Conservation (phyloP, 2,797 vertebrate species). For the Odontamblyopus lacepedii region DNA sequence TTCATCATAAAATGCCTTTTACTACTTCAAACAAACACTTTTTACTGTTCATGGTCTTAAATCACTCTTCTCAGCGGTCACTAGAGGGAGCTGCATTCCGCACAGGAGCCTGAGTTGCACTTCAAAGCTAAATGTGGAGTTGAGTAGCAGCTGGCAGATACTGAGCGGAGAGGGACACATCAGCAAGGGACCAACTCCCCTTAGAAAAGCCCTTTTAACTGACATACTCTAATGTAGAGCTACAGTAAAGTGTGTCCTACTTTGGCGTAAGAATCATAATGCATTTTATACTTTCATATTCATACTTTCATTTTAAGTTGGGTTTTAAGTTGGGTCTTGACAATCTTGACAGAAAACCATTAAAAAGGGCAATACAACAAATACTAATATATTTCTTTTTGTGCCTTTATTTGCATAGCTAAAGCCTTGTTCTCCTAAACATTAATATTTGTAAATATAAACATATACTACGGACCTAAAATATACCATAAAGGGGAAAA, state of each 20-base stretch:
- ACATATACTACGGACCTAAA: background rate
- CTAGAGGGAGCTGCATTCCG: conserved; percentile 16
- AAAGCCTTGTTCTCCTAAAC: no score
- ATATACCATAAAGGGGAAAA: no score
- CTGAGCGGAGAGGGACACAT: conserved; percentile 28
- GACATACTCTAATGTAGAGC: conserved; percentile 6
- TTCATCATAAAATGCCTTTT: background rate
- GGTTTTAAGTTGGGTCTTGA: background rate
- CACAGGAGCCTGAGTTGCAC: conserved; percentile 29
- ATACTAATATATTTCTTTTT: background rate
- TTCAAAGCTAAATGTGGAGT: conserved; percentile 26
- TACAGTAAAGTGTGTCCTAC: conserved; percentile 9
- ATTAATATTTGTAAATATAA: no score
- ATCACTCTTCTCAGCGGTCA: conserved; percentile 35
- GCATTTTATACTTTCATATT: background rate
- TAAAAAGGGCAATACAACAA: background rate
- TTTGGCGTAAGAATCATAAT: background rate
- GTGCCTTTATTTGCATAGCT: no score
- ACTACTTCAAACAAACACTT: conserved; percentile 17
- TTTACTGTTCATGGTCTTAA: conserved; percentile 28
- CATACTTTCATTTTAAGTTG: background rate
- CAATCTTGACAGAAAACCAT: background rate
- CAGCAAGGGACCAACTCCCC: conserved; percentile 12
- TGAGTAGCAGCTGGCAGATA: conserved; percentile 21
- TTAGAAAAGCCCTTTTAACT: conserved; percentile 10